A percentile compares a stretch with the other conserved stretches of the same genome.
phyloP scores from a whole-genome alignment of 2,888 invertebrate species.

The Abscondita cerata region DNA sequence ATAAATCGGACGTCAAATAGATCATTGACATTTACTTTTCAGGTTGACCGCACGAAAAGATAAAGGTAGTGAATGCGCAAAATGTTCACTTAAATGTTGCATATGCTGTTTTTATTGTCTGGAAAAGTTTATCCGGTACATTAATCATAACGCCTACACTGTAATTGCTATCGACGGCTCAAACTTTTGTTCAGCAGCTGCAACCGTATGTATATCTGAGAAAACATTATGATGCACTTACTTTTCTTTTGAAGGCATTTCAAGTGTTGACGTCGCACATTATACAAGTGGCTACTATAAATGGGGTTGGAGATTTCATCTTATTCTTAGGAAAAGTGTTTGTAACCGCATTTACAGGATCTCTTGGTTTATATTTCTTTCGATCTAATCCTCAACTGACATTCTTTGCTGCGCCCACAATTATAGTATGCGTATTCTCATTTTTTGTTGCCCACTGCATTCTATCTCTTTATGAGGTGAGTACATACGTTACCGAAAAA shows the following conservation, averaged over 20 bases:
- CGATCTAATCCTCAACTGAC: constrained; percentile 76
- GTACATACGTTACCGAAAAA: constrained; percentile 43
- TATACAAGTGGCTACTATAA: constrained; percentile 88
- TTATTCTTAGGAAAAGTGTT: constrained; percentile 86
- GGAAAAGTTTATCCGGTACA: constrained; percentile 89
- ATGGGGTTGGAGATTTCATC: constrained; percentile 92
- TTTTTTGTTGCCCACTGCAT: constrained; percentile 95
- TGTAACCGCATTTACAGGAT: constrained; percentile 84
- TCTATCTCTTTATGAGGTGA: constrained; percentile 91
- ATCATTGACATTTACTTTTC: constrained; percentile 37
- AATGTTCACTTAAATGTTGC: constrained; percentile 80
- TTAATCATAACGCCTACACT: constrained; percentile 95
- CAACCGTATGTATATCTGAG: constrained; percentile 70
- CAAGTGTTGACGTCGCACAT: constrained; percentile 83
- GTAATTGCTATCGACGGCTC: constrained; percentile 92
- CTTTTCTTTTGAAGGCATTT: constrained; percentile 72
- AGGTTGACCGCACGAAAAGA: constrained; percentile 74
- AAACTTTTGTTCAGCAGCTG: constrained; percentile 89
- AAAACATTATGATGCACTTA: too few species aligned
- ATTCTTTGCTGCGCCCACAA: constrained; percentile 86
- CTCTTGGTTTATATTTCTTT: constrained; percentile 78
- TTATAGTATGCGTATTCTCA: constrained; percentile 83
- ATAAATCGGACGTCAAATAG: too few species aligned
- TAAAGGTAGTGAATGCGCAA: constrained; percentile 76
- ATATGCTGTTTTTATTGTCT: constrained; percentile 91